A percentile compares a stretch with the other conserved stretches of the same genome.
Evolutionary conservation across 2,113 vertebrate genomes (phyloP).

Genomic region (Osmerus eperlanus): DNA sequence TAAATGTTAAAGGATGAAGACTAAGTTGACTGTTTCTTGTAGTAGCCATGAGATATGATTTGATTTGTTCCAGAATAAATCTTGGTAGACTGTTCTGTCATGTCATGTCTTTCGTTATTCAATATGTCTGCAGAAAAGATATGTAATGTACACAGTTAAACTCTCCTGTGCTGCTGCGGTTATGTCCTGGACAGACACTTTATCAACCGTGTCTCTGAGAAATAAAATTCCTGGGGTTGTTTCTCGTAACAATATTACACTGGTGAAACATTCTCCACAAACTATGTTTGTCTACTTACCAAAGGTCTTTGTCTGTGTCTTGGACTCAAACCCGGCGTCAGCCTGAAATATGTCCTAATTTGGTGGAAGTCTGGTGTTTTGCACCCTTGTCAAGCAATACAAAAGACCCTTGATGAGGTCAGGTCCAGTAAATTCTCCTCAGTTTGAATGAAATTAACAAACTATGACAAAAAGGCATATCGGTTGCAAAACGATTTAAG

Average conservation of each 20-base stretch:
- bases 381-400: no score
- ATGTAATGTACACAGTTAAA: slow-evolving; percentile 60
- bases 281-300: not conserved
- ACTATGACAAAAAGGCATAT: not conserved
- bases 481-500: not conserved
- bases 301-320: not conserved
- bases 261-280: not conserved
- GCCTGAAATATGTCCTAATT: not conserved
- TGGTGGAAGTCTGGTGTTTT: no score
- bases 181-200: slow-evolving; percentile 52
- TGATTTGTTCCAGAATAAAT: slow-evolving; percentile 68
- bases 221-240: slow-evolving; percentile 57
- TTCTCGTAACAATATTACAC: slow-evolving; percentile 3
- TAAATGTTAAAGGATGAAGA: slow-evolving; percentile 63
- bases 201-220: slow-evolving; percentile 45
- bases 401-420: no score
- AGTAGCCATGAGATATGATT: slow-evolving; percentile 66
- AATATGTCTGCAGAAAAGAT: slow-evolving; percentile 64
- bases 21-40: slow-evolving; percentile 67
- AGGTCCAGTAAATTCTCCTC: no score
- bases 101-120: slow-evolving; percentile 67
- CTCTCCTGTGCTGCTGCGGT: slow-evolving; percentile 50
- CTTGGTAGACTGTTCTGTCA: slow-evolving; percentile 63
- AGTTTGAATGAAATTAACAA: no score
- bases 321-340: not conserved